Evolutionary conservation across 2,888 invertebrate species (phyloP), one percentile per base, ranked within the genome.

Genomic region (Temnothorax ravouxi): DNA sequence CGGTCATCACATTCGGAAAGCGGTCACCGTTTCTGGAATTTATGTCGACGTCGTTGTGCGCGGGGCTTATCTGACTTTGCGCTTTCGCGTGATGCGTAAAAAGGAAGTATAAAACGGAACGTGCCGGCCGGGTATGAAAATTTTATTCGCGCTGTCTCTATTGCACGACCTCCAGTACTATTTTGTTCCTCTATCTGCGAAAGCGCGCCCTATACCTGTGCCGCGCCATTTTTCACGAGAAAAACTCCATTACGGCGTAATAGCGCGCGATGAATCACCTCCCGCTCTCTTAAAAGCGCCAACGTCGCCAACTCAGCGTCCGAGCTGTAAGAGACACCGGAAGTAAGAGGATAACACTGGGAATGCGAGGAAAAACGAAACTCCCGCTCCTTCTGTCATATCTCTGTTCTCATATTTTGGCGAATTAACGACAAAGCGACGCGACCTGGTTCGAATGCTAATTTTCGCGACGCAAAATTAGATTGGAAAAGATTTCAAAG

Each of bases 201-300:
- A 72, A 59, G 47, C 54, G 79, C 67, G 72, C 86, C 85, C 88
- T 91, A 91, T 91, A 91, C 91, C 90, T 90, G 89, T 86, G 83
- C 84, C 82, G 62, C 85, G 86, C 88, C 87, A 91, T 92, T 92
- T 91, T 92, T 91, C 90, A 88, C 88, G 79, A 88, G 90, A 86
- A 79, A 88, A 88, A 91, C 88, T 93, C 91, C 91, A 92, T 92
- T 92, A 92, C 86, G 85, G 82, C 88, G 89, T 93, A 93, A 93
- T 92, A 92, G 92, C 90, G 89, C 89, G 87, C 91, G 90, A 93
- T 92, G 91, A 92, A 91, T 92, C 93, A 91, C 87, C 82, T 18
- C 59, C 44, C 21, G n/a, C 74, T 29, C 64, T 44, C 64, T 59
- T 21, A 91, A 90, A 89, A 90, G 90, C 88, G 87, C 84, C 84